Percentiles rank a stretch among this genome's conserved stretches.
These are phyloP conservation scores for Cryptoprocta ferox DNA, from an alignment of 2,797 vertebrate genomes.

Conservation along the genomic window DNA sequence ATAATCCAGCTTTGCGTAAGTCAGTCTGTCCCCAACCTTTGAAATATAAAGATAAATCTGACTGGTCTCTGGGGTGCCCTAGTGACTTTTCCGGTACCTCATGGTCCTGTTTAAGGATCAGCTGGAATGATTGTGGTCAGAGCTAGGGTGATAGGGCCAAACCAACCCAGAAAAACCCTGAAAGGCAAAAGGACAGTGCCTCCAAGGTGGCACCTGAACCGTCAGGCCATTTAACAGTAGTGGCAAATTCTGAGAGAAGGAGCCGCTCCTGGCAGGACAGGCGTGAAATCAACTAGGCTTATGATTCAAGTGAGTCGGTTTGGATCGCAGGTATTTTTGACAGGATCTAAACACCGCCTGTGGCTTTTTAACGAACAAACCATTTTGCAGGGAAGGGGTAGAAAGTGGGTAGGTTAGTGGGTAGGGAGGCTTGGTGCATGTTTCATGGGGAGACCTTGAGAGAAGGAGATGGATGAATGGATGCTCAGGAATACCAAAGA, in stretches of 20 bases:
- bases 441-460: not conserved
- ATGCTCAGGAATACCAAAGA: not conserved
- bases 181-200: not conserved
- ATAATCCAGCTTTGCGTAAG: not conserved
- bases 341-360: not conserved
- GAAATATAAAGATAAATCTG: not conserved
- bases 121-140: not conserved
- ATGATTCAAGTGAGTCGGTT: not conserved
- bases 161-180: not conserved
- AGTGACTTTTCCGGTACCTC: not conserved
- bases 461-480: not conserved
- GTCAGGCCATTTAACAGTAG: not conserved
- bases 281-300: not conserved
- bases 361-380: constrained; percentile 49
- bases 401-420: not conserved
- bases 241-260: not conserved
- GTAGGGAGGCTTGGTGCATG: not conserved
- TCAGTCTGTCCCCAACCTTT: not conserved
- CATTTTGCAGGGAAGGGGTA: constrained; percentile 2
- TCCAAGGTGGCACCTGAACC: not conserved
- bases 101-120: not conserved
- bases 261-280: not conserved
- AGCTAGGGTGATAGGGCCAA: not conserved
- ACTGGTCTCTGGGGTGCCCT: not conserved
- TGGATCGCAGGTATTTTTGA: not conserved